Percentiles rank a stretch among this genome's conserved stretches.
phyloP scores from a whole-genome alignment of 2,797 vertebrate species.

The Cryptoprocta ferox region DNA sequence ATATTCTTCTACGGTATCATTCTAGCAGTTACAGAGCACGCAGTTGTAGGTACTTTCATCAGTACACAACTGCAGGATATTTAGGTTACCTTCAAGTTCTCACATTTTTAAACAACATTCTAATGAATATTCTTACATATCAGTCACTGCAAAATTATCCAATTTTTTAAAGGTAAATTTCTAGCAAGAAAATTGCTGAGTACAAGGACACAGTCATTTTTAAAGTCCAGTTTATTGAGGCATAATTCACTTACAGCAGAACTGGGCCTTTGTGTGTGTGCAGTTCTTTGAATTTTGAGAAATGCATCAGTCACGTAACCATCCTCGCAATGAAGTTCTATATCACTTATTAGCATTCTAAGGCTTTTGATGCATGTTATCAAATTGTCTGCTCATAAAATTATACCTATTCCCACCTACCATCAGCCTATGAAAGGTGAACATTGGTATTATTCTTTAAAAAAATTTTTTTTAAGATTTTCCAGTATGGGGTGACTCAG shows the following conservation, averaged over 20 bases:
- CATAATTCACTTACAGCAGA: not conserved
- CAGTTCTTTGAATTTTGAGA: not conserved
- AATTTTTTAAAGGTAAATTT: not conserved
- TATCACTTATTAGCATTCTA: not conserved
- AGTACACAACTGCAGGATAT: not conserved
- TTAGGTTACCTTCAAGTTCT: conserved; percentile 9
- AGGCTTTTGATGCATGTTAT: not conserved
- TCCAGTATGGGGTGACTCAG: not conserved
- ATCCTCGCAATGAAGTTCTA: not conserved
- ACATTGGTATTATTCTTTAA: not conserved
- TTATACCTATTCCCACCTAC: not conserved
- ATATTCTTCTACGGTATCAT: not conserved
- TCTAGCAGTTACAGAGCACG: not conserved
- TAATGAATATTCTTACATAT: not conserved
- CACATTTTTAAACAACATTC: not conserved
- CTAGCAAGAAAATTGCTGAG: not conserved
- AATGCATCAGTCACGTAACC: not conserved
- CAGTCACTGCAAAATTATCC: not conserved
- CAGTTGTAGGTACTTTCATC: not conserved
- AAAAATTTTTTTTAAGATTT: not conserved
- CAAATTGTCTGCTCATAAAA: not conserved
- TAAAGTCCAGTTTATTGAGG: not conserved
- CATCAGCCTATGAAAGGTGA: not conserved
- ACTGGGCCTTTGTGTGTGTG: not conserved
- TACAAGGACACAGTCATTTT: not conserved